Base-by-base conservation (phyloP, 2,888 invertebrate species). In the Smittia sp. region DNA sequence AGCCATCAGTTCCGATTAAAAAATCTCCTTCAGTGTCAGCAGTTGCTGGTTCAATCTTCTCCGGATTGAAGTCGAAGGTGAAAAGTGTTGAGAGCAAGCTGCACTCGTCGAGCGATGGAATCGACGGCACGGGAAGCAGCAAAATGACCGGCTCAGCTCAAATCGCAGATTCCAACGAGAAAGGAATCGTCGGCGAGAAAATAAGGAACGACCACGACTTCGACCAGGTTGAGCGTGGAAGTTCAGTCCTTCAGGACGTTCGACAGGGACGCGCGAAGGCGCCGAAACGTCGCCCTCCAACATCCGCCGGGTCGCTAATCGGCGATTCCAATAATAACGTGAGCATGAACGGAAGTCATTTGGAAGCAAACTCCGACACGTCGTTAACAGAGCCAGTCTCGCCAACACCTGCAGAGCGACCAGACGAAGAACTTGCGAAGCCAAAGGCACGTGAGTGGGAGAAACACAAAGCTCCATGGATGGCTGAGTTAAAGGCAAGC, bases 401-500 rank as follows among this genome's bases (percentile, higher is more conserved):
- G 18, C 72, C 15, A 65, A 39, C 74, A 32, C 66, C 67, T 4
- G 15, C 25, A 9, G 58, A 73, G 73, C 68, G 73, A 58, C 66
- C 62, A 74, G 11, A 38, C 27, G 9, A 69, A 74, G 73, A 73
- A 25, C 78, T 86, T 79, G 86, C 86, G 11, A 88, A 86, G 77
- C 89, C 89, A 0, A 87, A 87, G 75, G 84, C 88, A 0, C 85
- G 89, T 13, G 89, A 89, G 77, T 89, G 89, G 88, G 89, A 89
- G 80, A 90, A 89, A 78, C 88, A 88, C 77, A 87, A 86, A 78
- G 90, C 89, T 65, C 92, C 92, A 0, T 93, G 92, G 92, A 89
- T 93, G 86, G 90, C 87, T 76, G 92, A 93, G 79, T 85, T 93
- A 76, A 92, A 92, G 79, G 85, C 90, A 76, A 91, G 89, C 78